Evolutionary conservation across 2,888 invertebrate genomes (phyloP).

Genomic region (Caenorhabditis parvicauda): DNA sequence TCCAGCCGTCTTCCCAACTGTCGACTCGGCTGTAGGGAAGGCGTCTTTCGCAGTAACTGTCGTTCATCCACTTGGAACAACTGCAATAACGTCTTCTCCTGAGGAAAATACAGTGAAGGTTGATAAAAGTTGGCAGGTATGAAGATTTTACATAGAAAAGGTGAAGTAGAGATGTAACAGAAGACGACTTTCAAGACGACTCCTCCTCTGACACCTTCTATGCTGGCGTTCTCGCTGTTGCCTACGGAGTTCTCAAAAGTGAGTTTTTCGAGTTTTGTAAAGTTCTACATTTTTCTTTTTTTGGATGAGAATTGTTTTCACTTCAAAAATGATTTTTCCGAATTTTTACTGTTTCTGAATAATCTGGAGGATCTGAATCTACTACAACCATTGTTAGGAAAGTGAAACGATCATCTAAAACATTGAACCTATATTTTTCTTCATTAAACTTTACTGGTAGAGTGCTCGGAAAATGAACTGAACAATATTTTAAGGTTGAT

Average conservation of each 20-base stretch:
- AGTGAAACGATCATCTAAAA: too few relatives aligned
- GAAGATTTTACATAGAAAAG: background rate
- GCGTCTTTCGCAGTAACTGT: conserved; percentile 30
- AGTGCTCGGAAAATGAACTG: background rate
- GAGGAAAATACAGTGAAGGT: conserved; percentile 15
- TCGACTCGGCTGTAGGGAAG: conserved; percentile 17
- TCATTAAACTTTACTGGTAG: too few relatives aligned
- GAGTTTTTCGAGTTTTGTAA: background rate
- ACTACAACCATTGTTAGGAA: too few relatives aligned
- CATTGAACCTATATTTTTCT: too few relatives aligned
- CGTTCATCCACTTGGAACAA: conserved; percentile 32
- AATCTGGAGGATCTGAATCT: too few relatives aligned
- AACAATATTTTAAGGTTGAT: conserved; percentile 18
- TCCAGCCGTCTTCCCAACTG: conserved; percentile 30
- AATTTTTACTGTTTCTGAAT: too few relatives aligned
- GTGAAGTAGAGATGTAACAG: conserved; percentile 8
- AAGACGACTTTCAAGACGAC: conserved; percentile 33
- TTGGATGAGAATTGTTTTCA: background rate
- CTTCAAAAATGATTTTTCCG: background rate
- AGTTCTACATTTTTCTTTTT: background rate
- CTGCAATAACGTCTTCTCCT: conserved; percentile 25
- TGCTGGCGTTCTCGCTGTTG: conserved; percentile 26
- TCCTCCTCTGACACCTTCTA: conserved; percentile 23
- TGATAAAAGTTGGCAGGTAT: conserved; percentile 41
- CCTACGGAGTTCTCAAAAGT: conserved; percentile 32